phyloP scores from a whole-genome alignment of 92 coral and sea anemone species.

The Bergia sp. region DNA sequence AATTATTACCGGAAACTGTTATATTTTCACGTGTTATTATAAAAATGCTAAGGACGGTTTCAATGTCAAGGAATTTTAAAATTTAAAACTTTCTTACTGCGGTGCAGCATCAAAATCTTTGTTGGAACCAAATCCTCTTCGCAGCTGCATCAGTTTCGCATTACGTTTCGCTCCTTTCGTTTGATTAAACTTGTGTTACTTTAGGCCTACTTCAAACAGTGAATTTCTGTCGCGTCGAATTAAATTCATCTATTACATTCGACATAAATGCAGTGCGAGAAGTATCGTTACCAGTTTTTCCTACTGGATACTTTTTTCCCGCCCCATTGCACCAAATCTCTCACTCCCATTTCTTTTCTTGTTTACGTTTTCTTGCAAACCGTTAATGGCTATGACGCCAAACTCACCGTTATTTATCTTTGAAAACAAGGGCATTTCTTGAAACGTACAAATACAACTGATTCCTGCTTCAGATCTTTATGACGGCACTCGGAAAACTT shows the following conservation, averaged over 20 bases:
- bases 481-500: neutral
- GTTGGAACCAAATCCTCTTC: slow-evolving; percentile 27
- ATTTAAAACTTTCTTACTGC: neutral
- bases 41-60: no score
- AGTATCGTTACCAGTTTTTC: neutral
- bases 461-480: neutral
- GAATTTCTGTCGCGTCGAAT: neutral
- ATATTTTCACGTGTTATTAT: no score
- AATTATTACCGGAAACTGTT: no score
- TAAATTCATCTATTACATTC: neutral
- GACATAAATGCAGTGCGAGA: neutral
- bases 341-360: slow-evolving; percentile 10
- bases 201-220: neutral
- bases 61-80: no score
- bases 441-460: neutral
- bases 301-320: slow-evolving; percentile 26
- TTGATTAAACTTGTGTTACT: neutral
- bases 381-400: slow-evolving; percentile 1
- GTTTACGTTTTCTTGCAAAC: neutral
- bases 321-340: slow-evolving; percentile 1
- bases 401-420: neutral
- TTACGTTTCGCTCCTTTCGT: neutral
- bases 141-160: slow-evolving; percentile 20
- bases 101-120: slow-evolving; percentile 1
- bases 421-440: neutral